Evolutionary conservation across 2,797 vertebrate genomes (phyloP).

Genomic region (Tolypeutes matacus): DNA sequence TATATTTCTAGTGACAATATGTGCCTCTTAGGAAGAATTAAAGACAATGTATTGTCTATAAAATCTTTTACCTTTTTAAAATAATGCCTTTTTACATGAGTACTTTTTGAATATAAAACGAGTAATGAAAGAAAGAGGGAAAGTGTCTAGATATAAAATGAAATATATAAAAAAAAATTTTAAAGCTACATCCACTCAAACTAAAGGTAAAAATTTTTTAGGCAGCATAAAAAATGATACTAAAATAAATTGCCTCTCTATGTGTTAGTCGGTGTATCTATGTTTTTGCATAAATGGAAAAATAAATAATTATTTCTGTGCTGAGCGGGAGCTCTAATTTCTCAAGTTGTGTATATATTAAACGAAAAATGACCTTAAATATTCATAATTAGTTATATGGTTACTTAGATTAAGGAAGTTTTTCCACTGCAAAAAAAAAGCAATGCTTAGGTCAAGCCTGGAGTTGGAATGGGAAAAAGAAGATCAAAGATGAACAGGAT

Average conservation of each 20-base stretch:
- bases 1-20: background rate
- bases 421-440: background rate
- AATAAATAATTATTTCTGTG: background rate
- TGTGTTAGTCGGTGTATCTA: background rate
- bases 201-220: conserved; percentile 20
- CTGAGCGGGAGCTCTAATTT: background rate
- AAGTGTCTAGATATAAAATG: background rate
- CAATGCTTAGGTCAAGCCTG: background rate
- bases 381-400: background rate
- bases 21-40: background rate
- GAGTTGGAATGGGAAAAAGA: background rate
- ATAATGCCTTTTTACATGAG: background rate
- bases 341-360: background rate
- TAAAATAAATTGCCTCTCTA: background rate
- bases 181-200: background rate
- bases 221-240: conserved; percentile 10
- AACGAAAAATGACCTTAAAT: background rate
- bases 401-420: background rate
- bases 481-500: background rate
- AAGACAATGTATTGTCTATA: background rate
- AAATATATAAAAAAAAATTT: conserved; percentile 43
- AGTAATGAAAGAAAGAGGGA: conserved; percentile 1
- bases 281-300: conserved; percentile 33
- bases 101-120: background rate
- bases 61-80: conserved; percentile 35